Percentiles rank a stretch among this genome's conserved stretches.
phyloP scores from a whole-genome alignment of 37 sponge, comb jelly and placozoan genomes.

The Geodia barretti region DNA sequence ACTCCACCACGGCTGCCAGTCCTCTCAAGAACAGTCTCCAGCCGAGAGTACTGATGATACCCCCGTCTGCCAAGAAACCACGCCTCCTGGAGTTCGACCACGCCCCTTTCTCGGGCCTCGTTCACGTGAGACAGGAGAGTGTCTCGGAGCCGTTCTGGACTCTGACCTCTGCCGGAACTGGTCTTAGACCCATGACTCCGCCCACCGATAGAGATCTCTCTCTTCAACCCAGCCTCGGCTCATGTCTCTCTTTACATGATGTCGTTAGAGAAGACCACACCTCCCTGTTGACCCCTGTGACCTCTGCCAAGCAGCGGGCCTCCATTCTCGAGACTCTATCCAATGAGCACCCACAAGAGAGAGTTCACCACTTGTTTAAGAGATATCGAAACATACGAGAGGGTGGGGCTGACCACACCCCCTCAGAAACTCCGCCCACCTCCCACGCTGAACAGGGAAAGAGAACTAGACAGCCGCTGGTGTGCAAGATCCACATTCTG shows the following conservation, averaged over 20 bases:
- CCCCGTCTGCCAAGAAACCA: background rate
- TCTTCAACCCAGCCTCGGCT: background rate
- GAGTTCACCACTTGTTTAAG: background rate
- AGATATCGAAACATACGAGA: background rate
- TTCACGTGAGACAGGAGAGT: constrained; percentile 35
- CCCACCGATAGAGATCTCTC: background rate
- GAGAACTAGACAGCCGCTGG: background rate
- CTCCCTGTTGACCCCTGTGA: background rate
- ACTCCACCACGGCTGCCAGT: background rate
- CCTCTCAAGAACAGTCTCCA: background rate
- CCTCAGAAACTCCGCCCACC: background rate
- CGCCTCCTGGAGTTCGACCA: background rate
- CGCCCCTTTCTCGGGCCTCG: constrained; percentile 20
- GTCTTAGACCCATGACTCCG: background rate
- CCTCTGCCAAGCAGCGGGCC: background rate
- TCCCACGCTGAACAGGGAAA: background rate
- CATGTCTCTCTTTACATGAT: background rate
- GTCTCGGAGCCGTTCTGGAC: background rate
- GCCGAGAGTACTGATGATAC: background rate
- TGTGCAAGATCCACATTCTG: background rate
- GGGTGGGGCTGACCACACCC: background rate
- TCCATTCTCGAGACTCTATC: background rate
- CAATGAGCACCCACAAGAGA: background rate
- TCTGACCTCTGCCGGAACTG: background rate
- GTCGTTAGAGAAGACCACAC: background rate